Percentiles rank a stretch among this genome's conserved stretches.
Evolutionary conservation across 2,888 invertebrate genomes (phyloP).

Genomic region (Epiperipatus broadwayi): DNA sequence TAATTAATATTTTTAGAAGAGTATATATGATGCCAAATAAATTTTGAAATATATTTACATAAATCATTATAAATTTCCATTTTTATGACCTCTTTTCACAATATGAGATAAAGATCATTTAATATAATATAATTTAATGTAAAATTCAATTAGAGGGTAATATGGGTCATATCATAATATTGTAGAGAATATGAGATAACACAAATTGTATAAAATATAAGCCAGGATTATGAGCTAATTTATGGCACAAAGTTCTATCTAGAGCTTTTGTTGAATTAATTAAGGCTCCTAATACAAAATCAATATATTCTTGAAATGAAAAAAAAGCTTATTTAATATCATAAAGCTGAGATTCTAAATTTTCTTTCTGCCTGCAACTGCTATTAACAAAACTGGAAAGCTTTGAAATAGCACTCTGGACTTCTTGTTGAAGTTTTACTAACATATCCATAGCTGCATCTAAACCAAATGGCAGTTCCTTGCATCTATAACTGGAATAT

Average conservation of each 20-base stretch:
- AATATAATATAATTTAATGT: too few relatives aligned
- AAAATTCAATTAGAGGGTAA: too few relatives aligned
- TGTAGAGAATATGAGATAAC: too few relatives aligned
- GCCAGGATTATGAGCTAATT: too few relatives aligned
- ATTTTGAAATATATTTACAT: too few relatives aligned
- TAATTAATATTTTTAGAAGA: too few relatives aligned
- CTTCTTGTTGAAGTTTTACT: slow-evolving; percentile 54
- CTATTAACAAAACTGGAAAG: slow-evolving; percentile 50
- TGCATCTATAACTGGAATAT: slow-evolving; percentile 20
- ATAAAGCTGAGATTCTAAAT: slow-evolving; percentile 53
- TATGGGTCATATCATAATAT: too few relatives aligned
- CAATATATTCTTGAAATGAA: slow-evolving; percentile 62
- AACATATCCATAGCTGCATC: slow-evolving; percentile 54
- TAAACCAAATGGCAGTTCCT: slow-evolving; percentile 45
- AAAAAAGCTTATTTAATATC: slow-evolving; percentile 64
- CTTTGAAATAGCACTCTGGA: slow-evolving; percentile 57
- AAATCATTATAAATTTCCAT: too few relatives aligned
- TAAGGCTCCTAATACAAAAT: slow-evolving; percentile 68
- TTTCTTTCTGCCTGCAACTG: slow-evolving; percentile 54
- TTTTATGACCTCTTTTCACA: too few relatives aligned
- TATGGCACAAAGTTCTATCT: slow-evolving; percentile 54
- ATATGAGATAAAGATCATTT: too few relatives aligned
- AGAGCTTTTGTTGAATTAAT: slow-evolving; percentile 50
- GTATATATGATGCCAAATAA: too few relatives aligned
- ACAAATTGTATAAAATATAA: too few relatives aligned